Conservation (phyloP, 2,888 invertebrate species). For the Stratiomys singularior region DNA sequence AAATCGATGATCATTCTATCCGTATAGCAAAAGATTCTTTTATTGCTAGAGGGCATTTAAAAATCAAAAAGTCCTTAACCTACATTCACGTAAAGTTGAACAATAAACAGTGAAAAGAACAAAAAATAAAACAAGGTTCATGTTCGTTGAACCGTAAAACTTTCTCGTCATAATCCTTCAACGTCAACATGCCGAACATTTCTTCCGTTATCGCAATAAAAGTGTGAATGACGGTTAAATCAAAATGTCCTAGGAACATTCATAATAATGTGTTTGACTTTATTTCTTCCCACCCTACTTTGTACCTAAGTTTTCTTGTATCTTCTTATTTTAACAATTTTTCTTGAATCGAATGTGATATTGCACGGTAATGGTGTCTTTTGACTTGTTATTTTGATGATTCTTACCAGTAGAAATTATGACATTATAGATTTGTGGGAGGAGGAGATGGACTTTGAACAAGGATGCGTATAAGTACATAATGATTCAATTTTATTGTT, state of each 20-base stretch:
- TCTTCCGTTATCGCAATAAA: slow-evolving; percentile 3
- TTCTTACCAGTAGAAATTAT: neutral
- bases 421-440: neutral
- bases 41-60: slow-evolving; percentile 7
- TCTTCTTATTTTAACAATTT: neutral
- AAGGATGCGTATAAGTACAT: slow-evolving; percentile 10
- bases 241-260: slow-evolving; percentile 25
- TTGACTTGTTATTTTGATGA: slow-evolving; percentile 24
- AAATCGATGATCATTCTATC: neutral
- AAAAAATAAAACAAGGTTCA: neutral
- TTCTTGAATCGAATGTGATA: neutral
- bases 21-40: neutral
- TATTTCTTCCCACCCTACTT: neutral
- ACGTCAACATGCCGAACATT: neutral
- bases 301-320: neutral
- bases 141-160: neutral
- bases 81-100: neutral
- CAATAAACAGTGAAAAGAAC: neutral
- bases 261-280: slow-evolving; percentile 23
- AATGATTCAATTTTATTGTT: neutral
- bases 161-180: slow-evolving; percentile 5
- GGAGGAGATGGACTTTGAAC: no score
- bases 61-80: slow-evolving; percentile 2
- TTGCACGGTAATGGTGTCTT: neutral
- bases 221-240: slow-evolving; percentile 21